Evolutionary conservation across 2,113 vertebrate genomes (phyloP).

Genomic region (Meleagris gallopavo): DNA sequence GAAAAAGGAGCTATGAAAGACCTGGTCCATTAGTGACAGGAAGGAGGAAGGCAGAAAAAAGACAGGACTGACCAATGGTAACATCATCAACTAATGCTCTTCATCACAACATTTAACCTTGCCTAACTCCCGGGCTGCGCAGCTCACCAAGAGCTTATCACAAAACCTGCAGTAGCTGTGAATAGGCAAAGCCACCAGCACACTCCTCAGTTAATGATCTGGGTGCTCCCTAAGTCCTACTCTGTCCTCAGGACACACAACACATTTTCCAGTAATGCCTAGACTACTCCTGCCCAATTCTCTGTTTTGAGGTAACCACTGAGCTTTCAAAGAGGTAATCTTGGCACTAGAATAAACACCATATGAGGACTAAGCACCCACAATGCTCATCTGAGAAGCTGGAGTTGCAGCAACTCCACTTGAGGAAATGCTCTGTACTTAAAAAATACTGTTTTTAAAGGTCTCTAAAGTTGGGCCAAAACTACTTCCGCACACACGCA

Average conservation of each 20-base stretch:
- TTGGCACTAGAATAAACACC: background rate
- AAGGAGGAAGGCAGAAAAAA: background rate
- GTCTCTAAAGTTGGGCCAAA: background rate
- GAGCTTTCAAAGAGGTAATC: background rate
- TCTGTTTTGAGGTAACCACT: background rate
- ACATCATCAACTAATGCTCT: background rate
- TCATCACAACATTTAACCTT: accelerated
- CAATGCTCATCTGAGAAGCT: background rate
- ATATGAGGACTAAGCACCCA: accelerated
- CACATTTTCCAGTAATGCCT: background rate
- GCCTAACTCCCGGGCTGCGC: accelerated
- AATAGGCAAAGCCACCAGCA: background rate
- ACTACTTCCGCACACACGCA: background rate
- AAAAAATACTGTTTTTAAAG: background rate
- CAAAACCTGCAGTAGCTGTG: background rate
- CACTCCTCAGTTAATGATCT: background rate
- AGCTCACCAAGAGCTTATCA: background rate
- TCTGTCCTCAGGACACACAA: accelerated
- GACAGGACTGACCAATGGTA: background rate
- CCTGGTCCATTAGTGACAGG: background rate
- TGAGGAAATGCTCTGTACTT: background rate
- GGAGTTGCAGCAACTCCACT: background rate
- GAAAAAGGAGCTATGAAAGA: background rate
- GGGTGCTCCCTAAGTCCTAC: background rate
- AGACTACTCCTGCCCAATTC: background rate